Base-by-base conservation (phyloP, 2,797 vertebrate genomes). In the Eptatretus atami region DNA sequence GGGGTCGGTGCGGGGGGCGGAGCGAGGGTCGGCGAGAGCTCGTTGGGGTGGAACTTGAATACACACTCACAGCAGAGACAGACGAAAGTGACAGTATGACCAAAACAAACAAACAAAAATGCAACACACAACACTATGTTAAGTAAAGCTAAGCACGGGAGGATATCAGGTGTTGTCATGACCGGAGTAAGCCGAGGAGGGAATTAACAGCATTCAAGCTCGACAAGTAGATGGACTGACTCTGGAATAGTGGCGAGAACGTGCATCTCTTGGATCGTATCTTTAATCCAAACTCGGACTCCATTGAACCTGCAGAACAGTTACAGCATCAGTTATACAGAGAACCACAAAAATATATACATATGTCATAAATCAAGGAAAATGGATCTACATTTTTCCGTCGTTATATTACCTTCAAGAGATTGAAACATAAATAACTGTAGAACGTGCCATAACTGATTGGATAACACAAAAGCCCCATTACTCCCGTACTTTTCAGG, bases 161-260 rank as follows among this genome's bases (percentile, higher is more conserved):
- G 84, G 92, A 98, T 98, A 98, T 96, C 90, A 52, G n/a, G 88
- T 86, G 71, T 98, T 98, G 71, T 98, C 92, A 0, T 98, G 92
- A 63, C 92, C 85, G 53, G n/a, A 98, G 81, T 63, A 98, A 74
- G 53, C 87, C 79, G 0, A 98, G 81, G 65, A 98, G 77, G 0
- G 87, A 96, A 68, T 92, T 86, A 60, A 98, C 83, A 0, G 86
- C 80, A 0, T 92, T n/a, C 95, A 19, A 98, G 83, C 72, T 96
- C 92, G 72, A 98, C 92, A 69, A 98, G 79, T 68, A 98, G 78
- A 69, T 94, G 86, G 73, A 98, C 19, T 93, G 78, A n/a, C 69
- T 95, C 87, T 0, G 90, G 86, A 80, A 95, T 90, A 0, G 90
- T 98, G 1, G 90, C 83, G 0, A 98, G 78, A 66, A 96, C 86